Conservation (phyloP, 2,797 vertebrate species). For the Poeciliopsis infans region DNA sequence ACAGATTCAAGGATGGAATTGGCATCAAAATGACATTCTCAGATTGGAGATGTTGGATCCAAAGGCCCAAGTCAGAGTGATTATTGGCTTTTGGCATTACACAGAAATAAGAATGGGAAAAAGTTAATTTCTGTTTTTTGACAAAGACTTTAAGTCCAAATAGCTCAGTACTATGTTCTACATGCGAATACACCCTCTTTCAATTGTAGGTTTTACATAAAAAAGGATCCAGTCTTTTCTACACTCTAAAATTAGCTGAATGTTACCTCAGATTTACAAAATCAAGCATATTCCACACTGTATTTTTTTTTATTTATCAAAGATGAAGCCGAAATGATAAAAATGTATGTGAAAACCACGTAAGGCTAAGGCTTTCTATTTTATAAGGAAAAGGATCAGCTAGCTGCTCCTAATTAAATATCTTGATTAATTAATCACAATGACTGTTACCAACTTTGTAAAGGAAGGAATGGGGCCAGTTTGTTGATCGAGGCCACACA, state of each 20-base stretch:
- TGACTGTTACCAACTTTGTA: background rate
- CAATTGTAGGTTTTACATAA: background rate
- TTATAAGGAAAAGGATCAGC: background rate
- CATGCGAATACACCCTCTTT: background rate
- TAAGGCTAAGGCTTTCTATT: background rate
- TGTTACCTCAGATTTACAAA: background rate
- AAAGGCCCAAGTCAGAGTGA: constrained; percentile 8
- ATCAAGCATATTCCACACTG: background rate
- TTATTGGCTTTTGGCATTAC: constrained; percentile 15
- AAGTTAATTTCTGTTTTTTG: constrained; percentile 20
- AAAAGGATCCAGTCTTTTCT: background rate
- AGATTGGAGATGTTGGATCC: constrained; percentile 15
- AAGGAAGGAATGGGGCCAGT: background rate
- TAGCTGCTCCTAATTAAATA: background rate
- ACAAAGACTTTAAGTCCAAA: constrained; percentile 16
- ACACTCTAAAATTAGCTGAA: background rate
- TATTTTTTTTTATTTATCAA: background rate
- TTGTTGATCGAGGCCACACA: background rate
- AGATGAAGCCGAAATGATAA: background rate
- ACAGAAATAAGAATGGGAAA: background rate
- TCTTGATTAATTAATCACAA: background rate
- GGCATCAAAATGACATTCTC: background rate
- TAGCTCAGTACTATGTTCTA: constrained; percentile 3
- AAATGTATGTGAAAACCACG: background rate
- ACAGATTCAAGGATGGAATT: constrained; percentile 48